Conservation (phyloP, 2,888 invertebrate species). For the Agrilus biguttatus region DNA sequence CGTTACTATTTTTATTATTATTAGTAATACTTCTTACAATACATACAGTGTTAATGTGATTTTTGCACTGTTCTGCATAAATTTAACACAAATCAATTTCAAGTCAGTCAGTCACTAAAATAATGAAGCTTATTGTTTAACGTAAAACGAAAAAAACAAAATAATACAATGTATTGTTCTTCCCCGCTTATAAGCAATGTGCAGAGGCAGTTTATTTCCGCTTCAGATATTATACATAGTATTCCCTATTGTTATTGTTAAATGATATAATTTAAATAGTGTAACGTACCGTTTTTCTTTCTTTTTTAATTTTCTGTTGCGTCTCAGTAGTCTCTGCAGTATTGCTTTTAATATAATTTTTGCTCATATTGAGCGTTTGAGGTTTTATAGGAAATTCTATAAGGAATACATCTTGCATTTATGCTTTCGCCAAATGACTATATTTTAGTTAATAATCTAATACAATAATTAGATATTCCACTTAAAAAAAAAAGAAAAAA, state of each 20-base stretch:
- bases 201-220: slow-evolving; percentile 15
- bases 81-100: too few species aligned
- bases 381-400: slow-evolving; percentile 15
- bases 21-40: too few species aligned
- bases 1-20: too few species aligned
- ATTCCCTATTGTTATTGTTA: too few species aligned
- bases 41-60: too few species aligned
- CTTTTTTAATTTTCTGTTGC: slow-evolving; percentile 8
- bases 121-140: too few species aligned
- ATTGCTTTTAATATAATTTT: slow-evolving; percentile 15
- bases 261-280: too few species aligned
- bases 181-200: slow-evolving; percentile 21
- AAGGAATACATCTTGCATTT: slow-evolving; percentile 16
- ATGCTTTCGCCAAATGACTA: slow-evolving; percentile 15
- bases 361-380: slow-evolving; percentile 26
- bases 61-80: too few species aligned
- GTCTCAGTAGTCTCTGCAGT: slow-evolving; percentile 15
- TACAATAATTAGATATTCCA: slow-evolving; percentile 8
- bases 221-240: neutral
- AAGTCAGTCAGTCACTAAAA: too few species aligned
- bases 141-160: too few species aligned
- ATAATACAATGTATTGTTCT: slow-evolving; percentile 26
- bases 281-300: slow-evolving; percentile 4
- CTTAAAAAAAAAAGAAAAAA: slow-evolving; percentile 4
- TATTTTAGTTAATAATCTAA: slow-evolving; percentile 10